phyloP scores from a whole-genome alignment of 2,888 invertebrate genomes.

The Melikaiella ostensackeni region DNA sequence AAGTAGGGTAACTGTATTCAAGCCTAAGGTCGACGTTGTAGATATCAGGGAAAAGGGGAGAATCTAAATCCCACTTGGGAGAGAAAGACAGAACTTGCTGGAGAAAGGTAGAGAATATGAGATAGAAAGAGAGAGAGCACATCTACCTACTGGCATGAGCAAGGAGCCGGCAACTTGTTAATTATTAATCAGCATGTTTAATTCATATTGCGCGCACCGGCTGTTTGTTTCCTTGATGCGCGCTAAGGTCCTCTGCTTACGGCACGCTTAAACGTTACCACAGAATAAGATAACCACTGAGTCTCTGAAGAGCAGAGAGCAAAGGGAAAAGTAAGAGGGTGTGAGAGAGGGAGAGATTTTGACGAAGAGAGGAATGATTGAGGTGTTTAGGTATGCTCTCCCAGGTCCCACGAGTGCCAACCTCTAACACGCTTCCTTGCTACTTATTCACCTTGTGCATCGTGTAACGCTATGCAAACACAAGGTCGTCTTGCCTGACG shows the following conservation, averaged over 20 bases:
- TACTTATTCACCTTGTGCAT: slow-evolving; percentile 62
- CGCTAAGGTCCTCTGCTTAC: slow-evolving; percentile 70
- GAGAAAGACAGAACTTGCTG: not conserved
- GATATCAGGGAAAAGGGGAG: slow-evolving; percentile 13
- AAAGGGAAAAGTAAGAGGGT: no score
- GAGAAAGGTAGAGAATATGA: slow-evolving; percentile 42
- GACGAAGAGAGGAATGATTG: slow-evolving; percentile 45
- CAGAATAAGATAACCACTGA: not conserved
- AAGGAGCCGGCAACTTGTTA: slow-evolving; percentile 73
- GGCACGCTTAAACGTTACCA: slow-evolving; percentile 64
- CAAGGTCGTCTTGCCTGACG: slow-evolving; percentile 63
- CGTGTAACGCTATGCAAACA: slow-evolving; percentile 48
- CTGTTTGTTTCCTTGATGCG: slow-evolving; percentile 77
- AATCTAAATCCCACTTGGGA: not conserved
- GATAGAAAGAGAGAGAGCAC: slow-evolving; percentile 47
- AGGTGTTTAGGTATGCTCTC: slow-evolving; percentile 52
- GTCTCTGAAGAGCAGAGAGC: not conserved
- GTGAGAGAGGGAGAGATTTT: not conserved
- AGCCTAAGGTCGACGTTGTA: slow-evolving; percentile 34
- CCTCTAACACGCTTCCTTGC: slow-evolving; percentile 51
- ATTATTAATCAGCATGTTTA: slow-evolving; percentile 77
- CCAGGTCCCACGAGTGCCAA: slow-evolving; percentile 51
- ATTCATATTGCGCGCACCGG: slow-evolving; percentile 75
- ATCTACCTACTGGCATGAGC: slow-evolving; percentile 62
- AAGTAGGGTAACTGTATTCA: slow-evolving; percentile 40